Evolutionary conservation across 2,888 invertebrate genomes (phyloP).

Genomic region (Carpatolechia fugitivella): DNA sequence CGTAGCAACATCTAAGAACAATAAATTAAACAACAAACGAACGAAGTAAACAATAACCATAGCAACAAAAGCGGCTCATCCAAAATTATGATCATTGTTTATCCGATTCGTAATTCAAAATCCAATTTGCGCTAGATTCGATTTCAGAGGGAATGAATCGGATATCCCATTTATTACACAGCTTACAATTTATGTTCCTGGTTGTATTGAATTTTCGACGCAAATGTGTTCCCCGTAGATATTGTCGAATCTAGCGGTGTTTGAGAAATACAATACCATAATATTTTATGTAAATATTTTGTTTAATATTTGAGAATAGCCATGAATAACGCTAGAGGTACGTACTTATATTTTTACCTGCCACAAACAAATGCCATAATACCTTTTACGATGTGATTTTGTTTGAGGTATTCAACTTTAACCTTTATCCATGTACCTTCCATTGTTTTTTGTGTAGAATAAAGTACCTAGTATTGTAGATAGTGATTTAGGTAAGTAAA

Average conservation of each 20-base stretch:
- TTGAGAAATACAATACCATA: slow-evolving; percentile 7
- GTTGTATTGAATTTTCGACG: slow-evolving; percentile 52
- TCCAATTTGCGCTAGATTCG: slow-evolving; percentile 67
- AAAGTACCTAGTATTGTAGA: no score
- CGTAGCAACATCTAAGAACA: no score
- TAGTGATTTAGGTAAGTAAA: no score
- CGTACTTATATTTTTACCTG: no score
- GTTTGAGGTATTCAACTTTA: no score
- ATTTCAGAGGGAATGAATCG: slow-evolving; percentile 61
- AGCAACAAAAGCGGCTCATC: not conserved
- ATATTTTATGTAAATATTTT: not conserved
- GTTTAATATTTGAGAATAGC: not conserved
- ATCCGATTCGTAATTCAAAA: slow-evolving; percentile 61
- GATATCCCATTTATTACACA: slow-evolving; percentile 55
- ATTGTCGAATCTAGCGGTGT: slow-evolving; percentile 12
- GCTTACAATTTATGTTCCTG: slow-evolving; percentile 50
- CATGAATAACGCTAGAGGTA: not conserved
- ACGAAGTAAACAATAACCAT: not conserved
- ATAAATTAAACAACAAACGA: not conserved
- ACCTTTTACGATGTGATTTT: no score
- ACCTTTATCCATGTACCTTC: no score
- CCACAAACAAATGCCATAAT: no score
- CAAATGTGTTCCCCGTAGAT: slow-evolving; percentile 29
- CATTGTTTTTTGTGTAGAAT: no score
- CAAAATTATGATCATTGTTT: slow-evolving; percentile 44